phyloP scores from a whole-genome alignment of 1,140 invertebrate genomes.

The Drosophila funebris region DNA sequence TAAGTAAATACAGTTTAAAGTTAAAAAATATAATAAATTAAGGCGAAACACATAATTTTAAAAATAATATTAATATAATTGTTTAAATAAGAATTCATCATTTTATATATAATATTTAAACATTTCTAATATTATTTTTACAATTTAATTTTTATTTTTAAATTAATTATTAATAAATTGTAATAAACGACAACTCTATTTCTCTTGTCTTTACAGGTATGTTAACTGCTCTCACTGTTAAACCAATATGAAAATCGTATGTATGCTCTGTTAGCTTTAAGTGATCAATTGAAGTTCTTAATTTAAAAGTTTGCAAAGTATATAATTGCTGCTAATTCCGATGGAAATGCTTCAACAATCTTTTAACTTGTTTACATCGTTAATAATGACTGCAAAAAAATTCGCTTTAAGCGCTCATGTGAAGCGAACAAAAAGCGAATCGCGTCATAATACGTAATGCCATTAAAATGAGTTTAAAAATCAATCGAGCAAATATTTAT shows the following conservation, averaged over 20 bases:
- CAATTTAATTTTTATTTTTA: neutral
- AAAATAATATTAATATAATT: no score
- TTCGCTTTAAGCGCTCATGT: slow-evolving; percentile 8
- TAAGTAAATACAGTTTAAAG: no score
- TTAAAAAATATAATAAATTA: no score
- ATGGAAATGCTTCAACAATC: neutral
- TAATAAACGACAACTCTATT: no score
- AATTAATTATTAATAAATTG: neutral
- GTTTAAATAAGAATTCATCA: no score
- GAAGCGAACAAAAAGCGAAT: slow-evolving; percentile 11
- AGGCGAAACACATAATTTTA: no score
- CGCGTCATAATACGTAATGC: slow-evolving; percentile 9
- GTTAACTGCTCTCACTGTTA: slow-evolving; percentile 10
- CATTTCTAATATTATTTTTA: no score
- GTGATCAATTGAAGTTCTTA: neutral
- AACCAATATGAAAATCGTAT: neutral
- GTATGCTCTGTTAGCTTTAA: neutral
- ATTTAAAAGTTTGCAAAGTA: neutral
- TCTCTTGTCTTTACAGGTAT: slow-evolving; percentile 60
- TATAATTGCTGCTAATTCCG: neutral
- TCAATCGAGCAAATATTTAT: slow-evolving; percentile 51
- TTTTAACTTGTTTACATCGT: neutral
- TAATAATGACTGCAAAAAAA: neutral
- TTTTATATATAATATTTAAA: neutral
- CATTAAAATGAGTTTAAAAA: slow-evolving; percentile 41